phyloP scores from a whole-genome alignment of 2,113 vertebrate genomes.

The Cochlearius cochlearius region DNA sequence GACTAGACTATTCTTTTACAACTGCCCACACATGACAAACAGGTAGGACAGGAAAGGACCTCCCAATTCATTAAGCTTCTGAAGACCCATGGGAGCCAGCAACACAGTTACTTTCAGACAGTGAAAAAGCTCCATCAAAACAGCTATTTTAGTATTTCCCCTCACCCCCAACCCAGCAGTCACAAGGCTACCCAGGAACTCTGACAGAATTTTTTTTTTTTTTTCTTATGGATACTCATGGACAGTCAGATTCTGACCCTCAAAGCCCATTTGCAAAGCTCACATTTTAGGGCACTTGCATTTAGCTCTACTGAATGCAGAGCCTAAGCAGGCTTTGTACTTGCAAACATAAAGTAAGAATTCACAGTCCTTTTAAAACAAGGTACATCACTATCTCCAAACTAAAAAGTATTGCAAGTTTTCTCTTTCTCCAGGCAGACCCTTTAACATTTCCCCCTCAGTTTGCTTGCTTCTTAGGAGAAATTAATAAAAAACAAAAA shows the following conservation, averaged over 20 bases:
- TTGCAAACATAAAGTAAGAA: background rate
- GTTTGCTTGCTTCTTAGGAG: background rate
- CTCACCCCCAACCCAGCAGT: background rate
- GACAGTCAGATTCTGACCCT: background rate
- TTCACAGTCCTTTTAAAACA: background rate
- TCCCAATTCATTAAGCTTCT: background rate
- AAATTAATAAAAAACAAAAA: background rate
- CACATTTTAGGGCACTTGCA: background rate
- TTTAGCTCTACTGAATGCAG: background rate
- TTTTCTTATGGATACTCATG: background rate
- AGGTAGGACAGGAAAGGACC: background rate
- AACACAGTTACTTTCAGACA: background rate
- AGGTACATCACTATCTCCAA: background rate
- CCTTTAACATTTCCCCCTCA: background rate
- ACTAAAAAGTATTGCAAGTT: background rate
- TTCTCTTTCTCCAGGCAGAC: background rate
- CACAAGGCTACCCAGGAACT: background rate
- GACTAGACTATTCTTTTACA: background rate
- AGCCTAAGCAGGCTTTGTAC: background rate
- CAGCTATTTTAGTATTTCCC: background rate
- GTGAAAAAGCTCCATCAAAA: background rate
- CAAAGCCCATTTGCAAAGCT: background rate
- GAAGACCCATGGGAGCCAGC: background rate
- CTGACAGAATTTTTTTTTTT: background rate
- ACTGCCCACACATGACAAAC: background rate